Base-by-base conservation (phyloP, 2,888 invertebrate species). In the Epirrhoe tristata region DNA sequence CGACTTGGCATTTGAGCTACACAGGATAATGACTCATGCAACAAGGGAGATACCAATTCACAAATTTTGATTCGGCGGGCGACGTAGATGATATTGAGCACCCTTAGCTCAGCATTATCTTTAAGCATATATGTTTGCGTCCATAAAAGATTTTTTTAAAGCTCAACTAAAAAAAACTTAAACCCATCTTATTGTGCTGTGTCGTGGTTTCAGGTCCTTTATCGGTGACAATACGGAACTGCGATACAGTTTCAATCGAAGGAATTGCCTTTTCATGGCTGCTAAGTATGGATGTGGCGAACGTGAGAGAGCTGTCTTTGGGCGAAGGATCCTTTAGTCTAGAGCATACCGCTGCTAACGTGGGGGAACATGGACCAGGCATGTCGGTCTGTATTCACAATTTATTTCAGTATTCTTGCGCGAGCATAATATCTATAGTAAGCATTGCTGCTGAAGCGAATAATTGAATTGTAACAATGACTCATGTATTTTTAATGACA, bases 231-330 rank as follows among this genome's bases (percentile, higher is more conserved):
- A 94, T 96, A 77, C 89, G 90, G 58, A 88, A 94, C 69, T 95
- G 95, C 79, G 88, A 90, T 64, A 88, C 91, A 76, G 95, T 96
- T 12, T 90, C 93, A 17, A 90, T 96, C 69, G 95, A 95, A 77
- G 94, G 94, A 17, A 93, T 94, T 55, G 94, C 96, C 0, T 96
- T 96, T 79, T 95, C 95, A 43, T 95, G 96, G 94, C 90, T 96
- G 36, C 90, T 95, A 55, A 93, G 94, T 67, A 94, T 96, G 81
- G 92, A 87, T 63, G 94, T 96, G 71, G 90, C 81, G 66, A 93
- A 95, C 71, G 95, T 96, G 14, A 83, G 83, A 5, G 86, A 91
- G 32, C 84, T 96, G 58, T 90, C 93, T 62, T 87, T 96, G 43
- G 92, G 93, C 17, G 91, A 94, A 63, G 94, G 95, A 56, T 93